Evolutionary conservation across 30 jellyfish, hydroid and myxozoan genomes (phyloP), one percentile per base, ranked within the genome.

Genomic region (Chrysaora quinquecirrha): DNA sequence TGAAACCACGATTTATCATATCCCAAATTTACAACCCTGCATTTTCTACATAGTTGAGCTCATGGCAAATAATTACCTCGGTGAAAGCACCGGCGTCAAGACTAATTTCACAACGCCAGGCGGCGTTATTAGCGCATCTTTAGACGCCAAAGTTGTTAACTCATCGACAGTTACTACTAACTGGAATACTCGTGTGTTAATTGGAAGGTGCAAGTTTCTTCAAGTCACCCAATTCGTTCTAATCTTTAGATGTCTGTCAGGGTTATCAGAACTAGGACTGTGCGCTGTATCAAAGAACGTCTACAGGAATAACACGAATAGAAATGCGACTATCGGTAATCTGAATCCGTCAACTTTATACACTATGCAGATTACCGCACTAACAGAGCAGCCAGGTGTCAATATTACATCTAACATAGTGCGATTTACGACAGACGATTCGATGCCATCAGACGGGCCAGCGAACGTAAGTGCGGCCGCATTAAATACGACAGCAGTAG

Each of bases 261-360:
- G 90, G 38, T 71, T 60, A 12, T 66, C 90, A 28, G 46, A 80
- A 22, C 49, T 80, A 48, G 23, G 25, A 46, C 23, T 60, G 2
- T 80, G 90, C 35, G 58, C 31, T 24, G 34, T 18, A n/a, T 24
- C 31, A 43, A 27, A 27, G 64, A 72, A 64, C 24, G 14, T 2
- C 34, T 31, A 65, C 20, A 64, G 43, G 16, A 80, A 58, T 48
- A 24, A 46, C 3, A 56, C 49, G 19, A 28, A 20, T 10, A 61
- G 83, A 6, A 28, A 33, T 25, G 56, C 24, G 3, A 30, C 31
- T 7, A 20, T 80, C 21, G 67, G 29, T 25, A 58, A 34, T 32
- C 83, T 80, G 9, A 80, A 80, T 30, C 83, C 90, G 19, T 82
- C 90, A 1, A 80, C 90, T 29, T 30, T 11, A 1, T 80, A 80